These are phyloP conservation scores for Lasioglossum calceatum DNA, from an alignment of 2,888 invertebrate species.

Conservation along the genomic window DNA sequence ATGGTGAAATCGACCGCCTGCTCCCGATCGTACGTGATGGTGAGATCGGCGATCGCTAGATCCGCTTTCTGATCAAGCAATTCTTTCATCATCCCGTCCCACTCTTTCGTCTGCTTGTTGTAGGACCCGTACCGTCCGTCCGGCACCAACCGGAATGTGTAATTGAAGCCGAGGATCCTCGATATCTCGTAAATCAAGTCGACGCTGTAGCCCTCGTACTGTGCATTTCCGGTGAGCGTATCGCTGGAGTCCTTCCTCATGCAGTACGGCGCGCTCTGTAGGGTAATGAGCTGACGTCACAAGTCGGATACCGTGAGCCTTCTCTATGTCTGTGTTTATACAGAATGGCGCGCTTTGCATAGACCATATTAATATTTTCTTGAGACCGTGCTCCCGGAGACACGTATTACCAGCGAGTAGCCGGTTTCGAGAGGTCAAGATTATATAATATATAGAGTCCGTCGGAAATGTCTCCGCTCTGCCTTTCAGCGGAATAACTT, in stretches of 20 bases:
- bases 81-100: slow-evolving; percentile 96
- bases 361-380: slow-evolving; percentile 6
- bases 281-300: slow-evolving; percentile 50
- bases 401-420: background rate
- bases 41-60: slow-evolving; percentile 98
- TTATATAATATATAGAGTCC: background rate
- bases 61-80: slow-evolving; percentile 96
- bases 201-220: slow-evolving; percentile 97
- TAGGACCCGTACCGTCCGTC: slow-evolving; percentile 94
- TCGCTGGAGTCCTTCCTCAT: slow-evolving; percentile 96
- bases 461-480: background rate
- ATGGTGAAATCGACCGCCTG: slow-evolving; percentile 91
- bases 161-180: slow-evolving; percentile 93
- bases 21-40: slow-evolving; percentile 98
- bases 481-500: background rate
- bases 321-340: background rate
- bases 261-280: slow-evolving; percentile 97
- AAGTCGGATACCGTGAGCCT: slow-evolving; percentile 7
- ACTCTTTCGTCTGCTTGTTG: slow-evolving; percentile 93
- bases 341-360: background rate
- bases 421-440: background rate
- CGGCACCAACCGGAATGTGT: slow-evolving; percentile 93
- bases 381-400: background rate
- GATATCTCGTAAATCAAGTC: slow-evolving; percentile 98
- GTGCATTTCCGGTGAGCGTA: slow-evolving; percentile 94